Conservation (phyloP, 2,113 vertebrate species). For the Sapajus apella region DNA sequence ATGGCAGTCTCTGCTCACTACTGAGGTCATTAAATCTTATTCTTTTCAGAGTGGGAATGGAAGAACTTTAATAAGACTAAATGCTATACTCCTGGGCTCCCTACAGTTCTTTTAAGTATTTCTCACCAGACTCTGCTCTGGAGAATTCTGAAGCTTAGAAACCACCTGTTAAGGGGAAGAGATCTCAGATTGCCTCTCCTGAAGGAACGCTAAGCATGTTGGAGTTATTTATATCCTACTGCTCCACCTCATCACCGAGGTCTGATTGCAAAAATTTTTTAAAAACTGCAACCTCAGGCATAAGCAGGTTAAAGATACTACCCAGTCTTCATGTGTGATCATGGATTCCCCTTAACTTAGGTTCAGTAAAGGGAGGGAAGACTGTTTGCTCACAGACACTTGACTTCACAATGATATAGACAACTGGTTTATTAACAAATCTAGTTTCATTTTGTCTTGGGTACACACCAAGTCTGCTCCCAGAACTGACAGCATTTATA, state of each 20-base stretch:
- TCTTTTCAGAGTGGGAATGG: not conserved
- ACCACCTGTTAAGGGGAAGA: not conserved
- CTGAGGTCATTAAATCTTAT: not conserved
- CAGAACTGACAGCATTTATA: not conserved
- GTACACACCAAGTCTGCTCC: not conserved
- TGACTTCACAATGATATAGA: not conserved
- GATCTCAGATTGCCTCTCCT: not conserved
- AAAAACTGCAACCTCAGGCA: no score
- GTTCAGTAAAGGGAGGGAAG: not conserved
- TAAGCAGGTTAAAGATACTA: not conserved
- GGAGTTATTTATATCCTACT: no score
- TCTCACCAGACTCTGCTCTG: not conserved
- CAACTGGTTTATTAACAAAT: not conserved
- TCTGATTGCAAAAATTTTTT: no score
- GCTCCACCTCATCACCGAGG: no score
- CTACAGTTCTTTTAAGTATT: not conserved
- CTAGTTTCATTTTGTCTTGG: not conserved
- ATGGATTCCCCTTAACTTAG: not conserved
- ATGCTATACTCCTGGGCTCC: not conserved
- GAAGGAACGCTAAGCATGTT: no score
- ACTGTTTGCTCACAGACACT: not conserved
- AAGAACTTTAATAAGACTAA: not conserved
- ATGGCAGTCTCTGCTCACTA: not conserved
- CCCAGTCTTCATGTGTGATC: not conserved
- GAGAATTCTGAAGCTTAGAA: not conserved